Evolutionary conservation across 2,888 invertebrate species (phyloP).

Genomic region (Habroteleia sp.): DNA sequence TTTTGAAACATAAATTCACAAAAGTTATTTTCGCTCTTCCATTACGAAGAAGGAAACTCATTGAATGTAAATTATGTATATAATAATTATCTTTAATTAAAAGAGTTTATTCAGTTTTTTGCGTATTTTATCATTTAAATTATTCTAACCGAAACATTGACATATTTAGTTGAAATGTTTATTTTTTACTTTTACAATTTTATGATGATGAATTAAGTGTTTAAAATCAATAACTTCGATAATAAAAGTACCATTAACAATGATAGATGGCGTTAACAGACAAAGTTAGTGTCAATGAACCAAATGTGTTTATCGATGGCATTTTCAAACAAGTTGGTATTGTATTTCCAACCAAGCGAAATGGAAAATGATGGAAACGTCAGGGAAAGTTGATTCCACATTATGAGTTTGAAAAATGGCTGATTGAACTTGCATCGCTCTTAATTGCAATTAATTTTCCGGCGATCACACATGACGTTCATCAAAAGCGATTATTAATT

Average conservation of each 20-base stretch:
- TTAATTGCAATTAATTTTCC: slow-evolving; percentile 33
- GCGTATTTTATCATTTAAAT: too few relatives aligned
- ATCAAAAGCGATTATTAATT: slow-evolving; percentile 42
- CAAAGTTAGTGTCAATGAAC: not conserved
- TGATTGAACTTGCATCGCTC: slow-evolving; percentile 11
- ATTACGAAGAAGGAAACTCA: too few relatives aligned
- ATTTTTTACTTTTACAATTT: slow-evolving; percentile 1
- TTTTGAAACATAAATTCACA: too few relatives aligned
- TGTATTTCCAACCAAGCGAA: slow-evolving; percentile 1
- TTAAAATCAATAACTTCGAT: not conserved
- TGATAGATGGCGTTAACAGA: not conserved
- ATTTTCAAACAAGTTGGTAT: not conserved
- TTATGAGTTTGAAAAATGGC: slow-evolving; percentile 23
- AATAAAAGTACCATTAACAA: slow-evolving; percentile 2
- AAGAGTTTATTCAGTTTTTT: too few relatives aligned
- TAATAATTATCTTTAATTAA: too few relatives aligned
- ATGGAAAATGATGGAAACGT: slow-evolving; percentile 9
- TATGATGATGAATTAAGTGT: too few relatives aligned
- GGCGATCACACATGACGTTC: slow-evolving; percentile 17
- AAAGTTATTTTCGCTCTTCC: too few relatives aligned
- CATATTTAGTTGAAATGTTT: too few relatives aligned
- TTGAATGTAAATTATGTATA: too few relatives aligned
- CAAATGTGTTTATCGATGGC: not conserved
- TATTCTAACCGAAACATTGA: too few relatives aligned
- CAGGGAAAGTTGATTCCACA: slow-evolving; percentile 21